phyloP scores from a whole-genome alignment of 2,888 invertebrate species.

The Sphaerophoria rueppellii region DNA sequence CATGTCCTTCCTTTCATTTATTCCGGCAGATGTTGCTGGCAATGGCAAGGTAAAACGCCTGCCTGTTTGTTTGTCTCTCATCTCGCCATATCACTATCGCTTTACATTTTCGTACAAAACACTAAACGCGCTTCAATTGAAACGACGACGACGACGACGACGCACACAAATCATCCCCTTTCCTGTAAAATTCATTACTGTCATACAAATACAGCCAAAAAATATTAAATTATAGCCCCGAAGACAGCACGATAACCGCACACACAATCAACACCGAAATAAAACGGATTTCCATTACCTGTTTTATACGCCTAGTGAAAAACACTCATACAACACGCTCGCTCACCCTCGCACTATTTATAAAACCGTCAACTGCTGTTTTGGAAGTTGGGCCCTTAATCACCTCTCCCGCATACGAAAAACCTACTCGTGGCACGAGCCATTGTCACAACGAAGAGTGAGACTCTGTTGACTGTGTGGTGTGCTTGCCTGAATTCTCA shows the following conservation, averaged over 20 bases:
- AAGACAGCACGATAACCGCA: constrained; percentile 50
- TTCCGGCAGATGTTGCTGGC: constrained; percentile 59
- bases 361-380: constrained; percentile 5
- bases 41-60: neutral
- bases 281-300: constrained; percentile 65
- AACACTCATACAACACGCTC: constrained; percentile 22
- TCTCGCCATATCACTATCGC: neutral
- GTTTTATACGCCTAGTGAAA: constrained; percentile 51
- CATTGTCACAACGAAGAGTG: constrained; percentile 19
- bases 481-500: neutral
- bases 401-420: constrained; percentile 12
- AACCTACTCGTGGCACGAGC: constrained; percentile 58
- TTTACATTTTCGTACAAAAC: neutral
- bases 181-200: constrained; percentile 45
- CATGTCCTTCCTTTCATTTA: constrained; percentile 61
- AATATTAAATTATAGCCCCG: constrained; percentile 1
- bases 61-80: constrained; percentile 39
- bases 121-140: constrained; percentile 50
- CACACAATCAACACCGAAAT: constrained; percentile 67
- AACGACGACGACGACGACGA: no score
- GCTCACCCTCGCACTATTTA: constrained; percentile 46
- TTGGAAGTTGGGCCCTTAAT: constrained; percentile 21
- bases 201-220: constrained; percentile 28
- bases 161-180: constrained; percentile 64
- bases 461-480: neutral